Evolutionary conservation across 2,797 vertebrate species (phyloP).

Genomic region (Pangasius larnaudii): DNA sequence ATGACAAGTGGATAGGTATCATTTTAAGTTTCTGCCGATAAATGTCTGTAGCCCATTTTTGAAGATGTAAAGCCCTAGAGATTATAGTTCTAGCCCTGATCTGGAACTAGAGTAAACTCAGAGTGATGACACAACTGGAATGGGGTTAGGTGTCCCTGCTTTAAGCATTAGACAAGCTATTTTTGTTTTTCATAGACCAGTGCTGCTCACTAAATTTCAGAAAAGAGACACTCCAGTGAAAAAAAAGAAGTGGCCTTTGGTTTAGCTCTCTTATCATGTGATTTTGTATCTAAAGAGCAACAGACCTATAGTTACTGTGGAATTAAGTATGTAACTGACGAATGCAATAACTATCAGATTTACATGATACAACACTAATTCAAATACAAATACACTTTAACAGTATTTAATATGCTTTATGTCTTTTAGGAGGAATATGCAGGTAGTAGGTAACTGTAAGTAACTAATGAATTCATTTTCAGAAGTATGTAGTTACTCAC

Average conservation of each 20-base stretch:
- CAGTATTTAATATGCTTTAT: background rate
- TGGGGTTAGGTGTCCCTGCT: background rate
- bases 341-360: background rate
- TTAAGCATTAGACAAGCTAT: background rate
- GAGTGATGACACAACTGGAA: background rate
- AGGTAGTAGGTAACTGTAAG: no score
- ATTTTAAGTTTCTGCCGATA: background rate
- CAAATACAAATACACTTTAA: background rate
- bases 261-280: background rate
- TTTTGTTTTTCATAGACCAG: background rate
- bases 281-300: background rate
- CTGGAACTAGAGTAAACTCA: background rate
- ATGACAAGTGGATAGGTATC: background rate
- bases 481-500: constrained; percentile 62
- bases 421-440: background rate
- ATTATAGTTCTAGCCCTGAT: background rate
- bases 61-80: background rate
- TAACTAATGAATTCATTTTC: background rate
- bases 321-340: background rate
- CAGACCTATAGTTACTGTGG: no score
- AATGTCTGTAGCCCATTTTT: background rate
- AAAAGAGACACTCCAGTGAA: background rate
- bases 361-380: background rate
- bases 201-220: background rate
- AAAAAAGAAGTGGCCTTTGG: background rate